Evolutionary conservation across 2,113 vertebrate genomes (phyloP).

Genomic region (Dendropsophus ebraccatus): DNA sequence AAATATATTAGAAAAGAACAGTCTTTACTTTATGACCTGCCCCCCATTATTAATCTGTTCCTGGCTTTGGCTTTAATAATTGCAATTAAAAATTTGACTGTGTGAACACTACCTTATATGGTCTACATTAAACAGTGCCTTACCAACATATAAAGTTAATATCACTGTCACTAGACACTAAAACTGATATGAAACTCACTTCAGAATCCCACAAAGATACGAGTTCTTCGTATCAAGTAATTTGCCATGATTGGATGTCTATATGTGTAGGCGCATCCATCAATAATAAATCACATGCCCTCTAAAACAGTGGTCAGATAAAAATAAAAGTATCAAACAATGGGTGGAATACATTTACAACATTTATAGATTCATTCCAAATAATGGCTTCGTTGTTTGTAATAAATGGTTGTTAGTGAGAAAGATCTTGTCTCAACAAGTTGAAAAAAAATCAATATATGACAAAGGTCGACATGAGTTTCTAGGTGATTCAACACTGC

Average conservation of each 20-base stretch:
- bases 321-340: not conserved
- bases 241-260: not conserved
- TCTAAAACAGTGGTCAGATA: not conserved
- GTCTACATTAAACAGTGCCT: not conserved
- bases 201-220: no score
- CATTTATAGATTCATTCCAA: slow-evolving; percentile 38
- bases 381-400: slow-evolving; percentile 10
- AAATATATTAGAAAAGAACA: no score
- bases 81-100: no score
- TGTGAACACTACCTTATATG: no score
- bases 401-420: slow-evolving; percentile 23
- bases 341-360: not conserved
- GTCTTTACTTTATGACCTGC: no score
- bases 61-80: no score
- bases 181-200: no score
- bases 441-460: slow-evolving; percentile 28
- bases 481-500: slow-evolving; percentile 22
- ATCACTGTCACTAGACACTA: no score
- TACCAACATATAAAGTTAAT: no score
- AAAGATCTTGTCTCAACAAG: slow-evolving; percentile 37
- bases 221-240: no score
- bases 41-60: no score
- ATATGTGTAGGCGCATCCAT: not conserved
- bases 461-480: slow-evolving; percentile 27
- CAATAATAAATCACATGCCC: not conserved